Evolutionary conservation across 2,113 vertebrate species (phyloP).

Genomic region (Agapornis roseicollis): DNA sequence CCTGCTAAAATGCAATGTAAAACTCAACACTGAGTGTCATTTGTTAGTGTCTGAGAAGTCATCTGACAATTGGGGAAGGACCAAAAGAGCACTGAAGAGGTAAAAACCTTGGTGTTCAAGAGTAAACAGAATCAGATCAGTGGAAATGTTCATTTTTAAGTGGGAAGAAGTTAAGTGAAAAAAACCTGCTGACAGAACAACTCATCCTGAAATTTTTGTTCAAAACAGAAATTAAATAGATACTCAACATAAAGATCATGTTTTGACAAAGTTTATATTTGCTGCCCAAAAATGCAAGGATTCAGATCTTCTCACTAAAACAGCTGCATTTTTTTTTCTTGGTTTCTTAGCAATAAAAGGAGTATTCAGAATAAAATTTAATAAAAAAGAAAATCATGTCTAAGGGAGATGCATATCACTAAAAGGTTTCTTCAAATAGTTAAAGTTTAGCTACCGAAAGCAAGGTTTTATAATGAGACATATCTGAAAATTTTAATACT

Average conservation of each 20-base stretch:
- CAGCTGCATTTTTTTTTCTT: neutral
- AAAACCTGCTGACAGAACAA: neutral
- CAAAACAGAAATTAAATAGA: neutral
- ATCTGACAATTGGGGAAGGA: constrained; percentile 6
- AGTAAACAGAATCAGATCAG: constrained; percentile 41
- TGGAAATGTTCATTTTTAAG: constrained; percentile 14
- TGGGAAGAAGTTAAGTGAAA: neutral
- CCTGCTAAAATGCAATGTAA: constrained; percentile 10
- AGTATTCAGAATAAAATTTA: neutral
- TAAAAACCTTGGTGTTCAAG: neutral
- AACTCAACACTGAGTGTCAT: neutral
- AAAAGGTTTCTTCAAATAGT: neutral
- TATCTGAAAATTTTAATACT: neutral
- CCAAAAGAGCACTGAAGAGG: constrained; percentile 11
- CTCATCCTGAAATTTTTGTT: neutral
- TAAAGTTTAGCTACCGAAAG: neutral
- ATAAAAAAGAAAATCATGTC: neutral
- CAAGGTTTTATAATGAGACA: neutral
- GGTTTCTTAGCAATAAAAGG: neutral
- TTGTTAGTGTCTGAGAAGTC: constrained; percentile 9
- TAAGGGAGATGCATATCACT: neutral
- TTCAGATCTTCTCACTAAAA: neutral
- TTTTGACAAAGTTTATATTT: neutral
- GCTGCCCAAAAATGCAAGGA: neutral
- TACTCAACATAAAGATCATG: neutral